These are phyloP conservation scores for Phenganax subtilis DNA, from an alignment of 92 coral and sea anemone species.

Conservation along the genomic window DNA sequence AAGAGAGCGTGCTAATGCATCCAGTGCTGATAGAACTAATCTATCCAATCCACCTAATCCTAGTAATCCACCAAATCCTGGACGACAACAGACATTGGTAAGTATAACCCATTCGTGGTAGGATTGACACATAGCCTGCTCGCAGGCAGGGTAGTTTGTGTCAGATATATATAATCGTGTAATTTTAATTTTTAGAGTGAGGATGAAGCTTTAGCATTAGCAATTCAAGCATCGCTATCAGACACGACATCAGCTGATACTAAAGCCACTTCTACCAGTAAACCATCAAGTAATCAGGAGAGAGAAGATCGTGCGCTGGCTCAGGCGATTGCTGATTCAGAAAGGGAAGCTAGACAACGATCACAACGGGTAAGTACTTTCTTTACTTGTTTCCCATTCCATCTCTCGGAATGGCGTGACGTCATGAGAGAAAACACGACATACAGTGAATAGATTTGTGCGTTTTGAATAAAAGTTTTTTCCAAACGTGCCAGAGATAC, in stretches of 20 bases:
- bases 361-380: neutral
- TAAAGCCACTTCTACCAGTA: slow-evolving; percentile 43
- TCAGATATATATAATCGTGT: neutral
- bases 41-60: slow-evolving; percentile 40
- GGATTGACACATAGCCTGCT: too few relatives aligned
- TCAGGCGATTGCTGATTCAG: slow-evolving; percentile 89
- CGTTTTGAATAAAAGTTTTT: too few relatives aligned
- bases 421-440: too few relatives aligned
- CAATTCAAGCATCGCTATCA: slow-evolving; percentile 83
- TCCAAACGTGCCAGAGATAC: too few relatives aligned
- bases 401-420: neutral
- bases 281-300: slow-evolving; percentile 63
- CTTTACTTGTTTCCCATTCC: neutral
- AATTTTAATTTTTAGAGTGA: slow-evolving; percentile 59
- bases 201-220: slow-evolving; percentile 94
- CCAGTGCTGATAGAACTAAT: slow-evolving; percentile 29
- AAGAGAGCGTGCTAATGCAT: slow-evolving; percentile 60
- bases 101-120: neutral
- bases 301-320: slow-evolving; percentile 90
- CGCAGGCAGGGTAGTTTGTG: too few relatives aligned
- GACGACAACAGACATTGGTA: slow-evolving; percentile 11
- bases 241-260: slow-evolving; percentile 34
- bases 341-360: slow-evolving; percentile 61
- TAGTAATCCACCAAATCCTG: slow-evolving; percentile 43
- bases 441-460: too few relatives aligned